Percentiles rank a stretch among this genome's conserved stretches.
phyloP scores from a whole-genome alignment of 2,113 vertebrate species.

The Protobothrops mucrosquamatus region DNA sequence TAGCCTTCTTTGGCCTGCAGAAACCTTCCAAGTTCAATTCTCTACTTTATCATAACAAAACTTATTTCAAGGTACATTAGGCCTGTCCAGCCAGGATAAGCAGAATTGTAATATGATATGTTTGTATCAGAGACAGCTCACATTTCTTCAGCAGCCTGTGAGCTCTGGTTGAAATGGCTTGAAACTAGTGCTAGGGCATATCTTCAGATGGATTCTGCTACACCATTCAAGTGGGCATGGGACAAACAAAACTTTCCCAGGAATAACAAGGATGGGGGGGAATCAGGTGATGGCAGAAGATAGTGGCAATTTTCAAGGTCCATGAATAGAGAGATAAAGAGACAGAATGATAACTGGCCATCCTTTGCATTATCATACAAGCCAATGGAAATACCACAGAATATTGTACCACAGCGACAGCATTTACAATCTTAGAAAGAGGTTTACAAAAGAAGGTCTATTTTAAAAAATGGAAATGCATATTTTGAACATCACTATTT shows the following conservation, averaged over 20 bases:
- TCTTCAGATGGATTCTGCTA: neutral
- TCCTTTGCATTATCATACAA: neutral
- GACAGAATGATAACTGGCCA: neutral
- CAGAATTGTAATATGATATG: slow-evolving; percentile 53
- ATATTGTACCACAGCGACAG: neutral
- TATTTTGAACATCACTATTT: neutral
- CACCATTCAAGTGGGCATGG: neutral
- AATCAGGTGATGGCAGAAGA: neutral
- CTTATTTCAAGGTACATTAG: slow-evolving; percentile 79
- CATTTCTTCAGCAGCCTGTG: slow-evolving; percentile 46
- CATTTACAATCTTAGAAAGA: neutral
- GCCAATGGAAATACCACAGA: neutral
- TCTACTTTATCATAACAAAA: slow-evolving; percentile 72
- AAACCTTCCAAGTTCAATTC: slow-evolving; percentile 54
- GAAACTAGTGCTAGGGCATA: slow-evolving; percentile 25
- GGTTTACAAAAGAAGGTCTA: neutral
- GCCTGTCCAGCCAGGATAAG: slow-evolving; percentile 60
- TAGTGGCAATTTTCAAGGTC: neutral
- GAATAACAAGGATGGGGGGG: neutral
- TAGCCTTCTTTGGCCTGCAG: slow-evolving; percentile 52
- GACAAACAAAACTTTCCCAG: neutral
- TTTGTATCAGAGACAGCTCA: slow-evolving; percentile 47
- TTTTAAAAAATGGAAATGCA: neutral
- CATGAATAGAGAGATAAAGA: neutral
- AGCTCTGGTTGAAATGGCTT: slow-evolving; percentile 52